Conservation (phyloP, 2,113 vertebrate species). For the Tetrao urogallus region DNA sequence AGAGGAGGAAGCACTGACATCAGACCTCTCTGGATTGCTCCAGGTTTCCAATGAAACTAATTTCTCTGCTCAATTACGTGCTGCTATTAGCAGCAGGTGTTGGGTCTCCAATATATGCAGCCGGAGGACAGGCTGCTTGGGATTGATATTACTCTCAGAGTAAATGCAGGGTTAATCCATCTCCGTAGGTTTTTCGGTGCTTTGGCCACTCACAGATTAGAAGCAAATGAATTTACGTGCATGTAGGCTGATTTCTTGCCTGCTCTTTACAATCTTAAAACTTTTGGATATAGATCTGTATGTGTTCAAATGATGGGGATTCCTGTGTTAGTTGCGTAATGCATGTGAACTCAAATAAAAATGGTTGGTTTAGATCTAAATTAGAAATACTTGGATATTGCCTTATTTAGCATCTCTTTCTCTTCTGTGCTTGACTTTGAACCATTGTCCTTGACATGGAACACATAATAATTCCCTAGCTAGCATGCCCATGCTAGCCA, state of each 20-base stretch:
- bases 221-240: background rate
- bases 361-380: background rate
- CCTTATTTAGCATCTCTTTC: background rate
- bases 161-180: background rate
- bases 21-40: background rate
- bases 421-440: background rate
- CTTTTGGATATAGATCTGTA: background rate
- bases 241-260: background rate
- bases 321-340: background rate
- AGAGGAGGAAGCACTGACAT: background rate
- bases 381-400: background rate
- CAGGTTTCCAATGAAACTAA: background rate
- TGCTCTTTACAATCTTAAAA: background rate
- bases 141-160: background rate
- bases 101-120: background rate
- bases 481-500: background rate
- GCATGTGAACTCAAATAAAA: background rate
- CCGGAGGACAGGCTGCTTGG: background rate
- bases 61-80: background rate
- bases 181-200: background rate
- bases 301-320: background rate
- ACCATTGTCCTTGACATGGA: slow-evolving; percentile 30
- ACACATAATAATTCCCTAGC: background rate
- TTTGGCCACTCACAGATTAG: background rate
- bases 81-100: background rate